Conservation (phyloP, 2,888 invertebrate species). For the Drosophila anomalata region DNA sequence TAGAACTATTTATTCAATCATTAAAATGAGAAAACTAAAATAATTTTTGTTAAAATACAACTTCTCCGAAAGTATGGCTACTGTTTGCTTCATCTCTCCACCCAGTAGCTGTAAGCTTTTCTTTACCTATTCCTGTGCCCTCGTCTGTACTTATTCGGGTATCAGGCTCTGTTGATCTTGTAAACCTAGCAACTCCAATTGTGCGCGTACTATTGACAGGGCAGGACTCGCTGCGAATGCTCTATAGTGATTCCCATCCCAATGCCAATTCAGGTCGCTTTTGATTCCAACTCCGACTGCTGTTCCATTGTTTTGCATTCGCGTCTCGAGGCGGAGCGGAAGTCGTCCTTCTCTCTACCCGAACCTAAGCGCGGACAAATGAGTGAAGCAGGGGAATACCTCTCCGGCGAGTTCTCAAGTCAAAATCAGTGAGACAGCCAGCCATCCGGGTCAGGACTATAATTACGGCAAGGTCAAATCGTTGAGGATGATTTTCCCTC, state of each 20-base stretch:
- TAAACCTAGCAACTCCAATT: conserved; percentile 63
- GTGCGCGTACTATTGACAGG: conserved; percentile 73
- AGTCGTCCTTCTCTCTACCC: conserved; percentile 64
- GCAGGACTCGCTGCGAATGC: conserved; percentile 47
- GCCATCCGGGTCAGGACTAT: conserved; percentile 58
- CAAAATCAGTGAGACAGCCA: conserved; percentile 61
- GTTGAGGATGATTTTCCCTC: conserved; percentile 20
- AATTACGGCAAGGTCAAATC: conserved; percentile 74
- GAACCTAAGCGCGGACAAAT: conserved; percentile 7
- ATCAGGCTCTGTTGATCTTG: conserved; percentile 66
- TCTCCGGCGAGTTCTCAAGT: conserved; percentile 63
- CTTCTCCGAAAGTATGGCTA: not conserved
- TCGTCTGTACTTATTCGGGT: conserved; percentile 37
- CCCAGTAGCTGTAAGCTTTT: not conserved
- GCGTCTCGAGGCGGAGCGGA: conserved; percentile 52
- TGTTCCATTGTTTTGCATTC: conserved; percentile 48
- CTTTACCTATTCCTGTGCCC: conserved; percentile 1
- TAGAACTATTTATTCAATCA: no score
- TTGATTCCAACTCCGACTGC: conserved; percentile 30
- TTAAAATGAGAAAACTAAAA: no score
- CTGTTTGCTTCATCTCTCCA: not conserved
- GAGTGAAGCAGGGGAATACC: conserved; percentile 28
- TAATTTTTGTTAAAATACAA: no score
- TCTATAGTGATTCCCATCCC: conserved; percentile 23
- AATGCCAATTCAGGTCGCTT: conserved; percentile 30